A percentile compares a stretch with the other conserved stretches of the same genome.
Evolutionary conservation across 2,797 vertebrate genomes (phyloP).

Genomic region (Lateolabrax maculatus): DNA sequence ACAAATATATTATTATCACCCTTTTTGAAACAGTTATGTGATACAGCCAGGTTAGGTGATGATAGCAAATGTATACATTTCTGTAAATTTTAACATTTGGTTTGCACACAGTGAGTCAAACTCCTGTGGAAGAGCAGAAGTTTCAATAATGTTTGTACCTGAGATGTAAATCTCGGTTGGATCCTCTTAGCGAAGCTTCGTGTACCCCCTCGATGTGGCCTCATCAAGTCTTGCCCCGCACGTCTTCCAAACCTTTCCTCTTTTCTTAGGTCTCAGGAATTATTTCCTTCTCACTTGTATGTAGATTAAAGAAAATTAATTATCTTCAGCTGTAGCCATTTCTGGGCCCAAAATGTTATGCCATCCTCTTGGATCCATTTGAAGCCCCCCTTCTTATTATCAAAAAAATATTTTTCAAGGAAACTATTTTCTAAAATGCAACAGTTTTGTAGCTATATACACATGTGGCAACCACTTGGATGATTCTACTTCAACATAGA

Average conservation of each 20-base stretch:
- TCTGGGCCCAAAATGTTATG: not conserved
- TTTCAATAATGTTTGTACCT: slow-evolving; percentile 5
- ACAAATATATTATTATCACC: not conserved
- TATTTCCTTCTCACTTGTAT: not conserved
- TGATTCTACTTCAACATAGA: not conserved
- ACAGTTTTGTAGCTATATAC: not conserved
- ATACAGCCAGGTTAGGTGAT: not conserved
- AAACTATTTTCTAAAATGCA: not conserved
- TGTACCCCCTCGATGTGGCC: not conserved
- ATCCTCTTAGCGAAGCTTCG: not conserved
- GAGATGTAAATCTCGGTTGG: not conserved
- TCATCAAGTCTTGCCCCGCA: not conserved
- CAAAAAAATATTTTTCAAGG: not conserved
- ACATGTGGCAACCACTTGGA: not conserved
- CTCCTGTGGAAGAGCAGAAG: not conserved
- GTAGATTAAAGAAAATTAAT: not conserved
- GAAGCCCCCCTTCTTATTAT: not conserved
- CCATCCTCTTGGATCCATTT: not conserved
- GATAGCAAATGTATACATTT: not conserved
- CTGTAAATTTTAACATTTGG: not conserved
- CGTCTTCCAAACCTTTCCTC: not conserved
- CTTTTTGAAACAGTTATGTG: not conserved
- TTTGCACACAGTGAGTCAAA: not conserved
- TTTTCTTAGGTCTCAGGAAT: not conserved
- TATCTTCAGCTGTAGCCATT: not conserved